Evolutionary conservation across 2,888 invertebrate genomes (phyloP).

Genomic region (Cephonodes hylas): DNA sequence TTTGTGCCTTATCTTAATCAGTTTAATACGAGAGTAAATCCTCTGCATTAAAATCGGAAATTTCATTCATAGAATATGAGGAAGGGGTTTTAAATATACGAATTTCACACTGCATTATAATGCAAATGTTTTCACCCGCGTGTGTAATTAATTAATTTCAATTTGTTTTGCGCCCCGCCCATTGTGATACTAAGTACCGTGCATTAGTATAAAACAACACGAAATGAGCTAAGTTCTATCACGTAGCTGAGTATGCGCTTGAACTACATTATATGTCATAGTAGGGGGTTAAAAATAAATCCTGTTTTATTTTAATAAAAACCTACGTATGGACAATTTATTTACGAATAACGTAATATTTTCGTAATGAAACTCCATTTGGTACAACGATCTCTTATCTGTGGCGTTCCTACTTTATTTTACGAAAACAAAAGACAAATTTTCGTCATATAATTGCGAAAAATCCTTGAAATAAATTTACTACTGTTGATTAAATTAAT

Average conservation of each 20-base stretch:
- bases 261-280: background rate
- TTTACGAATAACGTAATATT: background rate
- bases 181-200: conserved; percentile 20
- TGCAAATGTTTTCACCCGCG: conserved; percentile 20
- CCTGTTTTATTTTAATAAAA: too few species aligned
- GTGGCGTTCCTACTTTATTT: too few species aligned
- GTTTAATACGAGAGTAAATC: background rate
- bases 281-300: background rate
- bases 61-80: background rate
- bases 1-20: background rate
- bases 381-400: too few species aligned
- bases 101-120: background rate
- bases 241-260: background rate
- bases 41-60: background rate
- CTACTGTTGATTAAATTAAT: too few species aligned
- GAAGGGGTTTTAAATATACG: background rate
- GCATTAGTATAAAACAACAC: conserved; percentile 28
- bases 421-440: too few species aligned
- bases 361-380: too few species aligned
- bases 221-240: conserved; percentile 15
- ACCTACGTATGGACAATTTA: background rate
- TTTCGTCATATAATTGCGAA: too few species aligned
- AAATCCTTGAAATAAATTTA: too few species aligned
- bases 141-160: conserved; percentile 37
- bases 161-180: conserved; percentile 29